Evolutionary conservation across 2,797 vertebrate species (phyloP).

Genomic region (Gambusia yucatana): DNA sequence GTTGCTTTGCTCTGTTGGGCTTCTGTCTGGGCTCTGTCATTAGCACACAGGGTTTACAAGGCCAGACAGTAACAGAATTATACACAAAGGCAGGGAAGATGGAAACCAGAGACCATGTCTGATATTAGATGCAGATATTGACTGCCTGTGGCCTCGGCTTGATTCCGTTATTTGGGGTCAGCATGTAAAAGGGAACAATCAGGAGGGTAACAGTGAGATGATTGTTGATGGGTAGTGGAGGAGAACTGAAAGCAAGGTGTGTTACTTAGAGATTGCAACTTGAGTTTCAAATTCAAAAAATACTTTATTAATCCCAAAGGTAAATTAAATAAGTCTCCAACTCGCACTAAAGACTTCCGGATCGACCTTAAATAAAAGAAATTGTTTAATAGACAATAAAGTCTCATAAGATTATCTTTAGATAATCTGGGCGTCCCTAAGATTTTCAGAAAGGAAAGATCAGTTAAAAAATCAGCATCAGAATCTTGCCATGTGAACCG

Average conservation of each 20-base stretch:
- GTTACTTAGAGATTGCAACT: background rate
- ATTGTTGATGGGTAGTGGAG: background rate
- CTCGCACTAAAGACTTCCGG: background rate
- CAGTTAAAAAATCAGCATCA: too few species aligned
- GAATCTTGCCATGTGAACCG: too few species aligned
- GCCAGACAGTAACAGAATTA: slow-evolving; percentile 58
- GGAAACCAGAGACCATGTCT: slow-evolving; percentile 40
- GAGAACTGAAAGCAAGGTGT: background rate
- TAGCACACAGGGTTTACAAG: slow-evolving; percentile 35
- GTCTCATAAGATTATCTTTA: too few species aligned
- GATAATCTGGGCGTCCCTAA: too few species aligned
- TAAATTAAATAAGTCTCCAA: background rate
- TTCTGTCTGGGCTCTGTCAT: slow-evolving; percentile 33
- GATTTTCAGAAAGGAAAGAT: too few species aligned
- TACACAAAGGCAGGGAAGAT: slow-evolving; percentile 48
- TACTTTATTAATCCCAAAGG: too few species aligned
- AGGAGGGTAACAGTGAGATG: slow-evolving; percentile 22
- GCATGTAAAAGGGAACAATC: slow-evolving; percentile 16
- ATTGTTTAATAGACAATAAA: background rate
- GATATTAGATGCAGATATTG: slow-evolving; percentile 29
- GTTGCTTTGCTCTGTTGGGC: background rate
- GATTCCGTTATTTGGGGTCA: slow-evolving; percentile 24
- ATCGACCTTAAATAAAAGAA: background rate
- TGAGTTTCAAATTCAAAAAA: background rate
- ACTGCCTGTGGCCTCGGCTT: slow-evolving; percentile 11